phyloP scores from a whole-genome alignment of 2,888 invertebrate genomes.

The Taphrorychus bicolor region DNA sequence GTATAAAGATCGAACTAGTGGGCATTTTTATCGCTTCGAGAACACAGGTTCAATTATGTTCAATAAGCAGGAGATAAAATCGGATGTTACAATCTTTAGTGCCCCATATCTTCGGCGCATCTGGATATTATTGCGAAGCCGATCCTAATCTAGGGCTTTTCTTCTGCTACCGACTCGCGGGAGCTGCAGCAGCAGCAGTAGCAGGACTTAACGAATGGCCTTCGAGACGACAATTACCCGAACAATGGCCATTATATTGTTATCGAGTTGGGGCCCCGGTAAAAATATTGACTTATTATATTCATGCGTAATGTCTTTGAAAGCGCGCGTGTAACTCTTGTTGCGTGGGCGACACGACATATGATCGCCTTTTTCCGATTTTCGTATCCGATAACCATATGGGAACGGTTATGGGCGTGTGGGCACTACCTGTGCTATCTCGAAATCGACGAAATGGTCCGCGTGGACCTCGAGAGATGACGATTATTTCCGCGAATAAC shows the following conservation, averaged over 20 bases:
- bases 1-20: background rate
- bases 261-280: conserved; percentile 56
- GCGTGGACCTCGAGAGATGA: background rate
- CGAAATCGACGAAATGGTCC: background rate
- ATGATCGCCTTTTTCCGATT: conserved; percentile 24
- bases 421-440: conserved; percentile 3
- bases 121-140: conserved; percentile 38
- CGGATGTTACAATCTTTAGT: conserved; percentile 49
- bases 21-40: conserved; percentile 38
- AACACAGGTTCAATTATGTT: conserved; percentile 58
- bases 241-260: conserved; percentile 61
- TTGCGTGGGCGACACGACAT: conserved; percentile 33
- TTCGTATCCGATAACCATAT: conserved; percentile 23
- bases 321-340: conserved; percentile 27
- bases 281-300: conserved; percentile 61
- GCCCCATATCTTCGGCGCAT: conserved; percentile 36
- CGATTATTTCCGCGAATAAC: background rate
- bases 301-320: conserved; percentile 47
- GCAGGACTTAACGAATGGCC: conserved; percentile 56
- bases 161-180: conserved; percentile 13
- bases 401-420: conserved; percentile 11
- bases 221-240: conserved; percentile 60
- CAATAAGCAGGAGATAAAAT: conserved; percentile 52
- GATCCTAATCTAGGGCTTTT: conserved; percentile 44
- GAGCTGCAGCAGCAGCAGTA: conserved; percentile 38